phyloP scores from a whole-genome alignment of 2,113 vertebrate genomes.

The Mustela nigripes region DNA sequence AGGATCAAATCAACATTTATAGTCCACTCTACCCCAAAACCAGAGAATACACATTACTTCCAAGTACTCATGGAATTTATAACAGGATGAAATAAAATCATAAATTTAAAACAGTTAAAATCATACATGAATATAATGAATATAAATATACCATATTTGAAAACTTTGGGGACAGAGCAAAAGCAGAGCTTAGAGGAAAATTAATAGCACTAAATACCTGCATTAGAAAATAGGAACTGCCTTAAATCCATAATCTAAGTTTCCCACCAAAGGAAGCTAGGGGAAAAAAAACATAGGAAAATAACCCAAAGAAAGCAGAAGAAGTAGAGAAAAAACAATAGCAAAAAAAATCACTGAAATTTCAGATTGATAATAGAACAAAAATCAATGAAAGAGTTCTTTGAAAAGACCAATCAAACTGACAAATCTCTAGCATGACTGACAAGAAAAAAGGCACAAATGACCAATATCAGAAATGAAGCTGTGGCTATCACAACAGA shows the following conservation, averaged over 20 bases:
- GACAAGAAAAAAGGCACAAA: not conserved
- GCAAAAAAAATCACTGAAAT: not conserved
- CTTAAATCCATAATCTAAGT: not conserved
- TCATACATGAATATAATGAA: not conserved
- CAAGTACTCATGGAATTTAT: not conserved
- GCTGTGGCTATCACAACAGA: not conserved
- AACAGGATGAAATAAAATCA: not conserved
- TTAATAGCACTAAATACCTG: not conserved
- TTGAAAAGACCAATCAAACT: not conserved
- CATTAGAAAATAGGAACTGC: not conserved
- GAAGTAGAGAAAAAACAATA: not conserved
- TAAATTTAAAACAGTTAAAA: not conserved
- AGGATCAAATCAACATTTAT: not conserved
- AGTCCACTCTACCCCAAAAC: not conserved
- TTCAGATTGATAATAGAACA: not conserved
- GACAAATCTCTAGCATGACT: not conserved
- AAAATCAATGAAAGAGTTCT: not conserved
- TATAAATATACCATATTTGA: not conserved
- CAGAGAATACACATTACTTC: not conserved
- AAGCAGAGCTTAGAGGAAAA: not conserved
- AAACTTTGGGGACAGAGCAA: not conserved
- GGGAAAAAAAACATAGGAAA: not conserved
- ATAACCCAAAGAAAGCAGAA: not conserved
- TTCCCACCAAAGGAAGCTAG: not conserved
- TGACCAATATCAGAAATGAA: not conserved